Conservation (phyloP, 2,113 vertebrate species). For the Hiodon tergisus region DNA sequence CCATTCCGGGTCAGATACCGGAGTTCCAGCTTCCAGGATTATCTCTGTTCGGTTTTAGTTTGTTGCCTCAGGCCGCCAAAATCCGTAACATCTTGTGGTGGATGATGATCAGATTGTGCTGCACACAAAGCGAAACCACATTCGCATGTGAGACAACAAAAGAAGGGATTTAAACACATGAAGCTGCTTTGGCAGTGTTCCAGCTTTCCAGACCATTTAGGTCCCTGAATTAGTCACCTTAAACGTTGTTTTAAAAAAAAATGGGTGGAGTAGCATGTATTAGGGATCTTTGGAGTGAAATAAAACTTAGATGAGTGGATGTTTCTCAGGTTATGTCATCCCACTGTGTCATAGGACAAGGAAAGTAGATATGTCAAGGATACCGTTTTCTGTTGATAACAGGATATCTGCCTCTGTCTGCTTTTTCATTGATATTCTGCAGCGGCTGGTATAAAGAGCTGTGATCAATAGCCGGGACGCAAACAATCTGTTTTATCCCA, state of each 20-base stretch:
- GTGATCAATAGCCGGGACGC: constrained; percentile 21
- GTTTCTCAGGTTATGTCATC: neutral
- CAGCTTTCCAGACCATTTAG: too few species aligned
- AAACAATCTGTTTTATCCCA: neutral
- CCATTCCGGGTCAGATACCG: neutral
- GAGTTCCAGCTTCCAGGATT: neutral
- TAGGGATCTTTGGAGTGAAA: too few species aligned
- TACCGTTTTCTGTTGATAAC: neutral
- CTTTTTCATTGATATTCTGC: neutral
- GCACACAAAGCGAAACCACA: neutral
- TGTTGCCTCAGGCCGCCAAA: neutral
- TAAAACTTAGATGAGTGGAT: too few species aligned
- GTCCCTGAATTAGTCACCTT: too few species aligned
- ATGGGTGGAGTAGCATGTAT: too few species aligned
- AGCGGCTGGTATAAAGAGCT: neutral
- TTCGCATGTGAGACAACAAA: neutral
- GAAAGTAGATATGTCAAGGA: neutral
- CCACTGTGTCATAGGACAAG: neutral
- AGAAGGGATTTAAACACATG: neutral
- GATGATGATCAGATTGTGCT: neutral
- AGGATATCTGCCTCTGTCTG: neutral
- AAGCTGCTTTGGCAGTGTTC: neutral
- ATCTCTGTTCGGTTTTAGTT: neutral
- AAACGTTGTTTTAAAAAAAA: too few species aligned
- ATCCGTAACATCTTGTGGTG: neutral